Base-by-base conservation (phyloP, 2,797 vertebrate species). In the Erpetoichthys calabaricus region DNA sequence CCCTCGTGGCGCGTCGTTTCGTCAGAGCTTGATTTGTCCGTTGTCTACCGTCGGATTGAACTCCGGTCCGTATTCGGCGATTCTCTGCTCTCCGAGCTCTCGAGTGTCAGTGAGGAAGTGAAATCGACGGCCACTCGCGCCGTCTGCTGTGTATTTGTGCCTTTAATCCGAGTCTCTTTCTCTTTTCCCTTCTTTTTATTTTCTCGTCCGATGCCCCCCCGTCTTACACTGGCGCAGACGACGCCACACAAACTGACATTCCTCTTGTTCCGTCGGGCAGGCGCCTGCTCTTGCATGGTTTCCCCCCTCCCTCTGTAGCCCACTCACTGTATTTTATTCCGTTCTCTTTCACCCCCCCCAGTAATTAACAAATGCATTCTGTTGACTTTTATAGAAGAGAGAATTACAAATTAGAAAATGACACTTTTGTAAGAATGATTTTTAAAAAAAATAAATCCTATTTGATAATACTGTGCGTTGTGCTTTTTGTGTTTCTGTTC, bases 371-470 rank as follows among this genome's bases (percentile, higher is more conserved):
- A 55, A 25, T 25, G 79, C 64, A 41, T 65, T 68, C 61, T 57
- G 55, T 68, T 85, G 73, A 65, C 80, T 87, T 79, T 86, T 83
- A 77, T 84, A 82, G 73, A 62, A 77, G 72, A 56, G 56, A 75
- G 82, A 80, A 80, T 79, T 83, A 80, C 78, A 75, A 81, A 87
- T 79, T 75, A 82, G 80, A 73, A 79, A 62, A 76, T 82, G 76
- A 69, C 77, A 84, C 85, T 84, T 84, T 85, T 84, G 75, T 85
- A 87, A 80, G 73, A 74, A 84, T 83, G 86, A 86, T 85, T 83
- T 74, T 66, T 79, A 85, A 81, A 74, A 80, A 74, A 70, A 71
- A 85, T 82, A 86, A 90, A 80, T 73, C 66, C 71, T 80, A 82
- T 81, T 81, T 86, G 80, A 79, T 75, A 68, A 82, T 75, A 77